Conservation (phyloP, 2,797 vertebrate species). For the Podarcis lilfordi region DNA sequence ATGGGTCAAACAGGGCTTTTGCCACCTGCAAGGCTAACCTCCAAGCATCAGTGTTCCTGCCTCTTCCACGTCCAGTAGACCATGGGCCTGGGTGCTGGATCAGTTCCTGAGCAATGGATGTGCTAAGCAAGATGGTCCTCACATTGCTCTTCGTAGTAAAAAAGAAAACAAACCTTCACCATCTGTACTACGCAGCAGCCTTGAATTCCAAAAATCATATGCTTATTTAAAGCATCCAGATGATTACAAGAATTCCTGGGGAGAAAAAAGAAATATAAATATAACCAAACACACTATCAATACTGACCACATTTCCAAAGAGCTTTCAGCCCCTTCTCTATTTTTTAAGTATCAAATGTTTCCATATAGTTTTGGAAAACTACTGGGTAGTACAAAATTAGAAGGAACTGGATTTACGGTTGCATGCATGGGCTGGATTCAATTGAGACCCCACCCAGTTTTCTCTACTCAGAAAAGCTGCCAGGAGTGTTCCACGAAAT, state of each 20-base stretch:
- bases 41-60: neutral
- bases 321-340: conserved; percentile 21
- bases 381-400: conserved; percentile 19
- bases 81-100: neutral
- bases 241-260: conserved; percentile 11
- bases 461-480: conserved; percentile 17
- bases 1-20: no score
- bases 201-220: conserved; percentile 14
- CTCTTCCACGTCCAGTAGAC: neutral
- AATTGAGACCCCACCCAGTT: conserved; percentile 30
- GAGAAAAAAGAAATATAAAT: conserved; percentile 22
- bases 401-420: conserved; percentile 29
- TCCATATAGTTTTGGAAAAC: conserved; percentile 38
- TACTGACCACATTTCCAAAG: conserved; percentile 28
- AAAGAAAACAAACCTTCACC: neutral
- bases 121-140: neutral
- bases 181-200: neutral
- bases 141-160: neutral
- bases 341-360: conserved; percentile 46
- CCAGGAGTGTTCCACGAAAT: neutral
- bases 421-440: conserved; percentile 22
- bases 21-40: neutral
- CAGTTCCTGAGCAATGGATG: neutral
- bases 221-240: conserved; percentile 5
- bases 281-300: conserved; percentile 21